A percentile compares a stretch with the other conserved stretches of the same genome.
These are phyloP conservation scores for Glaucomys volans DNA, from an alignment of 2,113 vertebrate genomes.

Conservation along the genomic window DNA sequence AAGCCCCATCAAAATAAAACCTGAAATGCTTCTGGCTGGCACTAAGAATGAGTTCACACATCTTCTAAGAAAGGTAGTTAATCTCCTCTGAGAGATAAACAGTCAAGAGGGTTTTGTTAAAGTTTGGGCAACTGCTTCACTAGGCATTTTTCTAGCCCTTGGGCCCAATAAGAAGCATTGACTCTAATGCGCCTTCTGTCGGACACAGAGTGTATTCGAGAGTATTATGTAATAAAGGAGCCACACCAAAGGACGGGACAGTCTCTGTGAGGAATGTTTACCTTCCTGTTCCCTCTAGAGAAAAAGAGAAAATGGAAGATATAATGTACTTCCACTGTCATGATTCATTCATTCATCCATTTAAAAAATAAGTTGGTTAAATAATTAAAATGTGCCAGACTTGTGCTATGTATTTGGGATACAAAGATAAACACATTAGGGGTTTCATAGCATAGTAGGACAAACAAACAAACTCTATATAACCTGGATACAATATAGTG, in stretches of 20 bases:
- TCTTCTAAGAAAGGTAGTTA: slow-evolving; percentile 31
- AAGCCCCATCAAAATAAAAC: slow-evolving; percentile 45
- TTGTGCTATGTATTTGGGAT: background rate
- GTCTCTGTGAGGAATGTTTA: background rate
- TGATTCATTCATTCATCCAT: background rate
- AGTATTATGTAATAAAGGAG: background rate
- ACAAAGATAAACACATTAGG: background rate
- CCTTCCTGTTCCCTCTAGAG: background rate
- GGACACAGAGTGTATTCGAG: background rate
- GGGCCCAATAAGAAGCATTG: background rate
- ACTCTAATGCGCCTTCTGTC: background rate
- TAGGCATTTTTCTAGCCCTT: slow-evolving; percentile 5
- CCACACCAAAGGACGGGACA: background rate
- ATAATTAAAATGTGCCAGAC: background rate
- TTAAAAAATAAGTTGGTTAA: background rate
- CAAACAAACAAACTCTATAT: background rate
- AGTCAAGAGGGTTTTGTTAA: slow-evolving; percentile 14
- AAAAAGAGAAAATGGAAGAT: background rate
- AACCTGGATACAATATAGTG: background rate
- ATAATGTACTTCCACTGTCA: background rate
- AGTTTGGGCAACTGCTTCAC: slow-evolving; percentile 20
- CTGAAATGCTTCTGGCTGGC: slow-evolving; percentile 45
- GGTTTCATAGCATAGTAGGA: background rate
- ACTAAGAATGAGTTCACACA: background rate
- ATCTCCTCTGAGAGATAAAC: slow-evolving; percentile 39